These are phyloP conservation scores for Ovibos moschatus DNA, from an alignment of 2,113 vertebrate genomes.

Conservation along the genomic window DNA sequence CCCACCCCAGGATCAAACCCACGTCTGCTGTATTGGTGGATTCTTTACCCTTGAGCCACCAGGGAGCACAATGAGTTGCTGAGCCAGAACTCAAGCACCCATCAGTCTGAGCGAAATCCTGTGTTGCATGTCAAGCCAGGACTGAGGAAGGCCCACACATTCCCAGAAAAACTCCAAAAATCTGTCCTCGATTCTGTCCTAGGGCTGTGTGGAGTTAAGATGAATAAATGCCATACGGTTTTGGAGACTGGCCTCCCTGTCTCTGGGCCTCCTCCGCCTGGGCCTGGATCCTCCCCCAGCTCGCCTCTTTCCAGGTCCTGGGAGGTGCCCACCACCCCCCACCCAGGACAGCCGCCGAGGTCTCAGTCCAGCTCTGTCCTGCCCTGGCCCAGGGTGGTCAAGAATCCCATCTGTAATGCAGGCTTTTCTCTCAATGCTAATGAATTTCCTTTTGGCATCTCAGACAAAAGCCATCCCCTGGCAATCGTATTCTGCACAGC, in stretches of 20 bases:
- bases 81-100: background rate
- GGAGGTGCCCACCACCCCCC: background rate
- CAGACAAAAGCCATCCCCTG: constrained; percentile 39
- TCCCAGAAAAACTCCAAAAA: background rate
- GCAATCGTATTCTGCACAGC: background rate
- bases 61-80: background rate
- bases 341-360: fast-evolving
- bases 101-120: background rate
- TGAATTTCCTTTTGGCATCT: constrained; percentile 42
- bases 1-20: background rate
- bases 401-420: background rate
- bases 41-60: background rate
- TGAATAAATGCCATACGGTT: background rate
- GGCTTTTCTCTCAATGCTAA: constrained; percentile 18
- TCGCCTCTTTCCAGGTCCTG: background rate
- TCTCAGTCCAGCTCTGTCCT: background rate
- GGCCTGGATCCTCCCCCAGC: background rate
- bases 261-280: background rate
- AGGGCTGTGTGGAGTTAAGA: background rate
- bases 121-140: no score
- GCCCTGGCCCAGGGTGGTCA: background rate
- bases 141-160: background rate
- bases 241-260: background rate
- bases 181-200: background rate
- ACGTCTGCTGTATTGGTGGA: background rate